These are phyloP conservation scores for Dorcus parallelipipedus DNA, from an alignment of 2,888 invertebrate genomes.

Conservation along the genomic window DNA sequence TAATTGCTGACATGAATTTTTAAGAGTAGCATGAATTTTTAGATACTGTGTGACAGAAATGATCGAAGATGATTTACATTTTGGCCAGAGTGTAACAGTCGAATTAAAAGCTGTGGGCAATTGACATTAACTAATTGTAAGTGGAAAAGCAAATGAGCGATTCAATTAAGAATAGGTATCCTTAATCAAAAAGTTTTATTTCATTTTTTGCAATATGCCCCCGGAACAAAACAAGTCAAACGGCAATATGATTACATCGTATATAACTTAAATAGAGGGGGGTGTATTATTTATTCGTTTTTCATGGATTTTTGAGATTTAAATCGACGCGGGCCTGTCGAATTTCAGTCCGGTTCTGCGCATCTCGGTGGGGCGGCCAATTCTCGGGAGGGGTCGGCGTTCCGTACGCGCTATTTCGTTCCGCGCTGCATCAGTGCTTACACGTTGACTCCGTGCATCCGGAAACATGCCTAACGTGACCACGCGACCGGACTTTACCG, in stretches of 20 bases:
- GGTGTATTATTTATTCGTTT: slow-evolving; percentile 51
- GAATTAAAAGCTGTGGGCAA: no score
- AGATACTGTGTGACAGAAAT: no score
- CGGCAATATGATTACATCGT: slow-evolving; percentile 35
- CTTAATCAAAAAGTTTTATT: slow-evolving; percentile 16
- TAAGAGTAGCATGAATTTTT: no score
- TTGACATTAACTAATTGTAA: no score
- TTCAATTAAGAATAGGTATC: slow-evolving; percentile 3
- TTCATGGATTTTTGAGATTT: slow-evolving; percentile 53
- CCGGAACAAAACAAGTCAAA: slow-evolving; percentile 21
- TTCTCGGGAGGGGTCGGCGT: slow-evolving; percentile 39
- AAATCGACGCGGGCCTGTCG: slow-evolving; percentile 51
- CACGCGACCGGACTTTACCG: slow-evolving; percentile 35
- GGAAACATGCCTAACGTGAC: slow-evolving; percentile 42
- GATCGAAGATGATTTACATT: no score
- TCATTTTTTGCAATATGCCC: slow-evolving; percentile 13
- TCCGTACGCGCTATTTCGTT: slow-evolving; percentile 42
- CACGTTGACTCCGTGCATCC: slow-evolving; percentile 33
- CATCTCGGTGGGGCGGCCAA: slow-evolving; percentile 25
- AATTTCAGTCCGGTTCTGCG: slow-evolving; percentile 32
- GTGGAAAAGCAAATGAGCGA: no score
- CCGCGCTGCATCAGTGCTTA: slow-evolving; percentile 34
- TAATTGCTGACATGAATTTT: no score
- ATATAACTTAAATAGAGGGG: slow-evolving; percentile 27
- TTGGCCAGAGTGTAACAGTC: no score